These are phyloP conservation scores for Cenopis cana DNA, from an alignment of 2,888 invertebrate genomes.

Conservation along the genomic window DNA sequence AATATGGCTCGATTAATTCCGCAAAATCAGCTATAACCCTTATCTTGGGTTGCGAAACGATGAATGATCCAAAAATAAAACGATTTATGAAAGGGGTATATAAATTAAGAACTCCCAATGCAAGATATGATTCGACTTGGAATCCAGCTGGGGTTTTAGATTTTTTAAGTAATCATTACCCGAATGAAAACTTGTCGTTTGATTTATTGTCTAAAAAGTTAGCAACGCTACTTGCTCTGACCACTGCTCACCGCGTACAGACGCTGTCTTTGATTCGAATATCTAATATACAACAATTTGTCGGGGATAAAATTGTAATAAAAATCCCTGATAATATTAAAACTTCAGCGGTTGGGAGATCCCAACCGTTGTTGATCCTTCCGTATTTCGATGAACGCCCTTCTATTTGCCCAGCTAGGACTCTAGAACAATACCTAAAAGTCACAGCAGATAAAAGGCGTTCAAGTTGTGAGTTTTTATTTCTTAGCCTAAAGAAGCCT, in stretches of 20 bases:
- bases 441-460: not conserved
- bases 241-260: constrained; percentile 36
- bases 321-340: not conserved
- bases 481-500: not conserved
- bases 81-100: not conserved
- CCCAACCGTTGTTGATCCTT: not conserved
- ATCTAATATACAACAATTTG: constrained; percentile 4
- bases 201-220: constrained; percentile 22
- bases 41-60: not conserved
- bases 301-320: not conserved
- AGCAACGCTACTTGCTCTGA: constrained; percentile 26
- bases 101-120: not conserved
- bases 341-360: not conserved
- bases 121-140: not conserved
- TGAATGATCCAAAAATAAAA: not conserved
- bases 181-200: not conserved
- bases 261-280: constrained; percentile 32
- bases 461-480: not conserved
- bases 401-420: not conserved
- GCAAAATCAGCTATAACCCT: not conserved
- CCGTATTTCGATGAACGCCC: not conserved
- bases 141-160: not conserved
- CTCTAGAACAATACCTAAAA: constrained; percentile 3
- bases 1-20: not conserved
- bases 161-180: not conserved